Base-by-base conservation (phyloP, 1,140 invertebrate genomes). In the Drosophila elegans region DNA sequence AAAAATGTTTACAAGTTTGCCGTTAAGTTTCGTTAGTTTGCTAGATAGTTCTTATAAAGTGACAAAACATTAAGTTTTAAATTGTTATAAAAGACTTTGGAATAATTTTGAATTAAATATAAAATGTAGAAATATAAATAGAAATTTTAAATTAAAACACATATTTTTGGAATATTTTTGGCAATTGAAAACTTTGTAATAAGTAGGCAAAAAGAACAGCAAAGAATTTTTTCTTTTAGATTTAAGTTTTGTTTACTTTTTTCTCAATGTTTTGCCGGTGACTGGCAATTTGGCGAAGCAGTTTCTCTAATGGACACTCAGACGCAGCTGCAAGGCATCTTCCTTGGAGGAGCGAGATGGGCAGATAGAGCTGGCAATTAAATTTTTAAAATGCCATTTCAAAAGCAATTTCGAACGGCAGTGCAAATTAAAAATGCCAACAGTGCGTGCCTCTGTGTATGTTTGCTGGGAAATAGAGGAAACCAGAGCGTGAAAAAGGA, bases 371-470 rank as follows among this genome's bases (percentile, higher is more conserved):
- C 56, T 74, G 67, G 73, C 83, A 86, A 86, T 86, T 82, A 88
- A 82, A 86, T 88, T 88, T 86, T 79, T 86, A 61, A 86, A 86
- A 86, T 85, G 68, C 78, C 81, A 85, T 85, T 85, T 86, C 74
- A 62, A 74, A 85, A 75, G 62, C 74, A 68, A 75, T 75, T 86
- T 74, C 45, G 46, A 61, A 67, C 56, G 54, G 67, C 68, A 78
- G 42, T 52, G 52, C 39, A 78, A 86, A 85, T 72, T 67, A 78
- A 71, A 69, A 85, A 78, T 73, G 68, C 60, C 63, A 66, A 71
- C 61, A 67, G 76, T 54, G 49, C 27, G 13, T 29, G 62, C 39
- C 25, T 54, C 11, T 63, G 29, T 25, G 60, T 36, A 39, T 36
- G 16, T 27, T 12, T 11, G 21, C 27, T 36, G 36, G 16, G 12